phyloP scores from a whole-genome alignment of 2,888 invertebrate genomes.

The Dysmachus trigonus region DNA sequence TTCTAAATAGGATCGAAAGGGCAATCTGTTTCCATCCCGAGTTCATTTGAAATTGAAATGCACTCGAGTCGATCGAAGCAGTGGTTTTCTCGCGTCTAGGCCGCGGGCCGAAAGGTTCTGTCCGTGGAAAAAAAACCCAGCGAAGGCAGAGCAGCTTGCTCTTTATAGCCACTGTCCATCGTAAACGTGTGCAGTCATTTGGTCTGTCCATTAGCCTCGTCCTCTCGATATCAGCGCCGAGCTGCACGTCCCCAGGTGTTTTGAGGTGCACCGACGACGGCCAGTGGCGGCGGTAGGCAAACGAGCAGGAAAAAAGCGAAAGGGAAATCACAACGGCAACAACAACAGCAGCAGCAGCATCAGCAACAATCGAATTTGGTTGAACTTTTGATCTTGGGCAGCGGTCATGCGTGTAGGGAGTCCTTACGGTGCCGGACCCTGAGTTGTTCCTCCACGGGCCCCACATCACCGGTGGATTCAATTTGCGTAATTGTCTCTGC shows the following conservation, averaged over 20 bases:
- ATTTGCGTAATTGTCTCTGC: slow-evolving; percentile 32
- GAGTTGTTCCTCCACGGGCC: not conserved
- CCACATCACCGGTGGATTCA: slow-evolving; percentile 4
- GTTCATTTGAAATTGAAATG: slow-evolving; percentile 17
- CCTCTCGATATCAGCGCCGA: not conserved
- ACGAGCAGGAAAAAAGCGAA: slow-evolving; percentile 27
- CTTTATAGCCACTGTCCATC: slow-evolving; percentile 9
- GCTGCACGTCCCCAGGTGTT: slow-evolving; percentile 16
- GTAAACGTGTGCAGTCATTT: slow-evolving; percentile 33
- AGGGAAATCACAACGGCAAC: slow-evolving; percentile 23
- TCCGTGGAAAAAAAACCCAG: not conserved
- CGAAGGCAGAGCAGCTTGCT: not conserved
- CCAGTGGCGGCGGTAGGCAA: not conserved
- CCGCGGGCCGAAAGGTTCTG: not conserved
- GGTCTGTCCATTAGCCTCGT: slow-evolving; percentile 15
- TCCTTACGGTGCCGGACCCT: not conserved
- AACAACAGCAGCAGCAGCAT: not conserved
- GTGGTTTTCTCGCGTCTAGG: not conserved
- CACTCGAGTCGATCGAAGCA: not conserved
- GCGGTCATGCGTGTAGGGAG: slow-evolving; percentile 6
- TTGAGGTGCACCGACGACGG: slow-evolving; percentile 24
- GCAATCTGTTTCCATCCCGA: not conserved
- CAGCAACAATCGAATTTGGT: slow-evolving; percentile 22
- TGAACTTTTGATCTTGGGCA: slow-evolving; percentile 35
- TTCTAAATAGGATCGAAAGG: not conserved